These are phyloP conservation scores for Drosophila anomelani DNA, from an alignment of 2,888 invertebrate genomes.

Conservation along the genomic window DNA sequence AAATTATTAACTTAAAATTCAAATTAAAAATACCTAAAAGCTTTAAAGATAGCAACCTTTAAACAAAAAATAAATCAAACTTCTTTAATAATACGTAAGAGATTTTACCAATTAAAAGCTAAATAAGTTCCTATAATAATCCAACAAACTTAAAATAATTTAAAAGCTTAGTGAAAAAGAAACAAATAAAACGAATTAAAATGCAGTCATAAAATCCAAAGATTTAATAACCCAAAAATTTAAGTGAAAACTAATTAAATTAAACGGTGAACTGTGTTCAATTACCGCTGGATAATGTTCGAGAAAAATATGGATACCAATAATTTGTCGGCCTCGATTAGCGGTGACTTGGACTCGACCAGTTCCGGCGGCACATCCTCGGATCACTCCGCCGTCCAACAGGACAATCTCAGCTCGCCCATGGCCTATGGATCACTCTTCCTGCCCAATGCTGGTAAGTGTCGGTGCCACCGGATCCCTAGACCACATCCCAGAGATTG, in stretches of 20 bases:
- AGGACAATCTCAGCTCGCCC: conserved; percentile 82
- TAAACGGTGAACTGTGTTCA: conserved; percentile 10
- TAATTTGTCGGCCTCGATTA: conserved; percentile 81
- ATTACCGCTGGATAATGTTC: conserved; percentile 70
- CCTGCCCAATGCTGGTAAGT: conserved; percentile 83
- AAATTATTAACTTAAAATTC: no score
- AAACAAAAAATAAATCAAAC: not conserved
- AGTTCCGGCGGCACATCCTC: conserved; percentile 84
- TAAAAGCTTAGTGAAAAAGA: not conserved
- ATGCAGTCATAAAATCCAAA: not conserved
- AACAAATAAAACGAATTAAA: not conserved
- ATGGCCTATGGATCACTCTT: conserved; percentile 82
- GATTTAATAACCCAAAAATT: not conserved
- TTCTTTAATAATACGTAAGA: no score
- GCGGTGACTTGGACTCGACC: conserved; percentile 84
- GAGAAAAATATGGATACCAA: conserved; percentile 83
- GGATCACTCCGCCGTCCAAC: conserved; percentile 82
- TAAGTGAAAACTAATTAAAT: not conserved
- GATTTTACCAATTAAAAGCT: no score
- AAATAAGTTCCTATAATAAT: no score
- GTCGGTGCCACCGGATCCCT: not conserved
- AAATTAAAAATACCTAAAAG: not conserved
- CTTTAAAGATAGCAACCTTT: not conserved
- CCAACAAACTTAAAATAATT: no score
- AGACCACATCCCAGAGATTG: conserved; percentile 1